These are phyloP conservation scores for Altica lythri DNA, from an alignment of 2,888 invertebrate species.

Conservation along the genomic window DNA sequence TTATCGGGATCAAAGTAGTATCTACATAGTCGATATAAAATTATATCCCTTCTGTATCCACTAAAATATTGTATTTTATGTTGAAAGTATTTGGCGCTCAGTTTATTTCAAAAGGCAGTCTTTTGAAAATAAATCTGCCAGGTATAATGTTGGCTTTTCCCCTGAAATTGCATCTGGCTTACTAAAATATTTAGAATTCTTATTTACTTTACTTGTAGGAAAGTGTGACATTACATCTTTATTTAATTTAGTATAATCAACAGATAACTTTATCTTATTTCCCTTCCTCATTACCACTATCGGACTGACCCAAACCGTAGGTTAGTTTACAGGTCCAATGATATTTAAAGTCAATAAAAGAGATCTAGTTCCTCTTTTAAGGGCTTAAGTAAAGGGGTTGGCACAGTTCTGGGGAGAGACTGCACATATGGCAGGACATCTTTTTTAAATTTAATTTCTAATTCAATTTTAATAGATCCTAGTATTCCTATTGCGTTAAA, in stretches of 20 bases:
- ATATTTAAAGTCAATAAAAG: conserved; percentile 11
- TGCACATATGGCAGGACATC: conserved; percentile 19
- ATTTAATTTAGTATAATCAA: conserved; percentile 35
- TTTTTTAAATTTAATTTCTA: conserved; percentile 16
- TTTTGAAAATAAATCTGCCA: conserved; percentile 29
- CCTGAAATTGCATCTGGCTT: conserved; percentile 23
- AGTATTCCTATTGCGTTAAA: conserved; percentile 23
- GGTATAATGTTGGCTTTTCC: conserved; percentile 8
- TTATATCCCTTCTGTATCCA: conserved; percentile 37
- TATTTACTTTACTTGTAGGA: conserved; percentile 12
- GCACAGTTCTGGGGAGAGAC: conserved; percentile 13
- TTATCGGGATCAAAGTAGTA: background rate
- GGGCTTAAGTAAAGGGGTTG: conserved; percentile 7
- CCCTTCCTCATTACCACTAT: conserved; percentile 18
- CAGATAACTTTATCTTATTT: conserved; percentile 16
- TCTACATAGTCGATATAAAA: conserved; percentile 31
- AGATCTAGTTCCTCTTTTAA: conserved; percentile 15
- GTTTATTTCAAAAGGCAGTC: conserved; percentile 30
- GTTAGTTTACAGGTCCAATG: conserved; percentile 18
- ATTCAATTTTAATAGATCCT: conserved; percentile 20
- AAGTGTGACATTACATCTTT: conserved; percentile 31
- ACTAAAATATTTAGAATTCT: conserved; percentile 35
- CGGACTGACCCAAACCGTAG: conserved; percentile 20
- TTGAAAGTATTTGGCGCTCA: conserved; percentile 31
- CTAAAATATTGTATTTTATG: conserved; percentile 22